Base-by-base conservation (phyloP, 1,140 invertebrate species). In the Sweltsa coloradensis region DNA sequence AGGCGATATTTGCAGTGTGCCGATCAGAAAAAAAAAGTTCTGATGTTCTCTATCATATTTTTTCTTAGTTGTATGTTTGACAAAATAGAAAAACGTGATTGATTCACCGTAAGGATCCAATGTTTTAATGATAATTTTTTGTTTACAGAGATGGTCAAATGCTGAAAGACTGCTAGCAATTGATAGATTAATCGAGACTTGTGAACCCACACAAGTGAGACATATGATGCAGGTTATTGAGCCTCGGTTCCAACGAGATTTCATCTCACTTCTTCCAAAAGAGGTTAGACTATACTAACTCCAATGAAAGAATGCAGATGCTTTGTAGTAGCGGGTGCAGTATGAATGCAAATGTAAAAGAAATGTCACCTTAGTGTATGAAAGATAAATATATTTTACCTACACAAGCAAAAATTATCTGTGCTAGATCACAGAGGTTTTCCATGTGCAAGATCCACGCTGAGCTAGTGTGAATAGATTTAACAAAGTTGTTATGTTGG, bases 181-280 rank as follows among this genome's bases (percentile, higher is more conserved):
- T 24, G 89, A 93, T 63, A 81, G 87, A 51, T 68, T 98, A 34
- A 92, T 97, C 41, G 81, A 81, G 39, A 69, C 80, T 29, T 96
- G 92, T 68, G 87, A 93, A 55, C 82, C 89, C 5, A 85, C 87
- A 26, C 89, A 97, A 70, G 89, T 96, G 1, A 79, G 91, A 31
- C 85, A 94, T 62, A 89, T 96, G 83, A 95, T 97, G 87, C 83
- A 91, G 64, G 82, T 95, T 7, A 97, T 99, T 52, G 93, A 97
- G 65, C 96, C 95, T 1, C 87, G 96, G 56, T 97, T 99, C 65
- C 94, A 99, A 65, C 73, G 93, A 37, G 95, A 99, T 65, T 98
- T 98, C 59, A 97, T 98, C 54, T 96, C 91, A 1, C 68, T 97
- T 27, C 66, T 98, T 55, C 95, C 95, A 5, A 88, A 89, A 67